Conservation (phyloP, 2,113 vertebrate genomes). For the Eptesicus fuscus region DNA sequence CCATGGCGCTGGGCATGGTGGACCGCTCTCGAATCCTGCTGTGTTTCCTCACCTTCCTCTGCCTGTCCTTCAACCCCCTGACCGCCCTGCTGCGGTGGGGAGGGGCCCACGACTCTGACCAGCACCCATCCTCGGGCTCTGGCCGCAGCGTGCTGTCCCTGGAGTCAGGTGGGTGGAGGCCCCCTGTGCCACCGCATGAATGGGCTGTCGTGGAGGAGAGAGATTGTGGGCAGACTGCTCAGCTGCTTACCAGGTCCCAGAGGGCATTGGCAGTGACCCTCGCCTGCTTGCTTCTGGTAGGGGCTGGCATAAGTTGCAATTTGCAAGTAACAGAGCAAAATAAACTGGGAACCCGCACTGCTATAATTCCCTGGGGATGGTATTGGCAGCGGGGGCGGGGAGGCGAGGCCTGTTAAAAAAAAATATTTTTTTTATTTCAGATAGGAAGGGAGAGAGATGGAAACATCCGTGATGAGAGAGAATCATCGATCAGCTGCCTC, state of each 20-base stretch:
- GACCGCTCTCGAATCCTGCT: conserved; percentile 97
- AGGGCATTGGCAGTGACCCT: not conserved
- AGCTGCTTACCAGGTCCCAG: not conserved
- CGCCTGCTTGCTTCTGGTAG: not conserved
- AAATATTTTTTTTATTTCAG: no score
- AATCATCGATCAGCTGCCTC: no score
- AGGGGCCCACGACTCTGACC: conserved; percentile 58
- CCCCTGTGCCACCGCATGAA: no score
- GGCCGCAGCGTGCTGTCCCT: conserved; percentile 87
- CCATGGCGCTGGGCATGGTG: conserved; percentile 95
- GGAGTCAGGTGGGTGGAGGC: conserved; percentile 81
- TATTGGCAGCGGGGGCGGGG: not conserved
- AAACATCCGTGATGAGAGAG: no score
- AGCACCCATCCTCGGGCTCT: conserved; percentile 77
- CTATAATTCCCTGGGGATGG: not conserved
- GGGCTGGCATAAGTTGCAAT: not conserved
- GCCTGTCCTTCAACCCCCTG: conserved; percentile 96
- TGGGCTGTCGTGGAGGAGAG: not conserved
- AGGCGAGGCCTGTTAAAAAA: no score
- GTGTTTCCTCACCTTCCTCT: conserved; percentile 95
- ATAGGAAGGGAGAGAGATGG: no score
- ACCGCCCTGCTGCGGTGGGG: conserved; percentile 88
- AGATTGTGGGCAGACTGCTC: not conserved
- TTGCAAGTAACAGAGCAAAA: not conserved
- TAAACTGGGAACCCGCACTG: not conserved